phyloP scores from a whole-genome alignment of 2,888 invertebrate species.

The Conomelus anceps region DNA sequence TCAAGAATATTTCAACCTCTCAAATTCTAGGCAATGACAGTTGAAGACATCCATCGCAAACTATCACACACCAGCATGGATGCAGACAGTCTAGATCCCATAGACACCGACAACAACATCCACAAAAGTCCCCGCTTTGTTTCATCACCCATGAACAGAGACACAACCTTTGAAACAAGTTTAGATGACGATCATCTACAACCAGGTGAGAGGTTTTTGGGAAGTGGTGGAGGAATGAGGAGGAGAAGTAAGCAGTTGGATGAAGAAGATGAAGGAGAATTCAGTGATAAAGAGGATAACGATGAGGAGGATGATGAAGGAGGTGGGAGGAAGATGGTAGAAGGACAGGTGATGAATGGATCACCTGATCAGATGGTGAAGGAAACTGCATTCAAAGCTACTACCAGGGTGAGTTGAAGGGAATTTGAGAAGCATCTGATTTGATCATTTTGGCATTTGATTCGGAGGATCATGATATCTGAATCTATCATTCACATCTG shows the following conservation, averaged over 20 bases:
- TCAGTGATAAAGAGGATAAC: constrained; percentile 31
- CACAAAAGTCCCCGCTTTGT: background rate
- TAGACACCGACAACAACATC: background rate
- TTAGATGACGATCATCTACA: background rate
- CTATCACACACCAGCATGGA: background rate
- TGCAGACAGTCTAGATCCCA: background rate
- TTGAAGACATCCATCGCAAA: background rate
- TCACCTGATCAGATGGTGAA: constrained; percentile 48
- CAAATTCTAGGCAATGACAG: too few relatives aligned
- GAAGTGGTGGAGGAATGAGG: background rate
- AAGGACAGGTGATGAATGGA: constrained; percentile 39
- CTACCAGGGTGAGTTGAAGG: constrained; percentile 52
- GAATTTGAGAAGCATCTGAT: too few relatives aligned
- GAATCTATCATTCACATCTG: too few relatives aligned
- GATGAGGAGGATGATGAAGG: constrained; percentile 20
- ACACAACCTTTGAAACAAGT: background rate
- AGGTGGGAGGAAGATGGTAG: constrained; percentile 34
- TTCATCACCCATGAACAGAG: background rate
- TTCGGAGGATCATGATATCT: too few relatives aligned
- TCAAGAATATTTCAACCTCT: background rate
- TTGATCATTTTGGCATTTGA: too few relatives aligned
- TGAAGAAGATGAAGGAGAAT: background rate
- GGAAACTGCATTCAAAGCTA: constrained; percentile 50
- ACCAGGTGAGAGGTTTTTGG: background rate
- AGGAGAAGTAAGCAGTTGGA: background rate